A percentile compares a stretch with the other conserved stretches of the same genome.
Evolutionary conservation across 2,888 invertebrate genomes (phyloP).

Genomic region (Hyles lineata): DNA sequence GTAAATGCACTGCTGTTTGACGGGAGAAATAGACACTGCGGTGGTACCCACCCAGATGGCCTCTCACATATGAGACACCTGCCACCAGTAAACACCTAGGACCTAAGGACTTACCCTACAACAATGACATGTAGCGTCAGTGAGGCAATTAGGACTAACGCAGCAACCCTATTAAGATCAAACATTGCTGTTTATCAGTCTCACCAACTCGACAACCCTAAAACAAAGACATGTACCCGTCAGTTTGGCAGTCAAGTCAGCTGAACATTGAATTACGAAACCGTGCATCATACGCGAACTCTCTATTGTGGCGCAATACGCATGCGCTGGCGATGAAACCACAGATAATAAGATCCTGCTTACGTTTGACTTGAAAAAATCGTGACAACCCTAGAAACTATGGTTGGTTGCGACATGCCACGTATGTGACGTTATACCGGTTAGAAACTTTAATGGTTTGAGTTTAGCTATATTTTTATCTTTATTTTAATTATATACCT

Average conservation of each 20-base stretch:
- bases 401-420: background rate
- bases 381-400: background rate
- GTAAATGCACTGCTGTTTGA: too few relatives aligned
- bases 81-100: too few relatives aligned
- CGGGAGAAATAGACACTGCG: too few relatives aligned
- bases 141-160: too few relatives aligned
- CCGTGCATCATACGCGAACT: slow-evolving; percentile 6
- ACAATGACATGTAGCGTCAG: too few relatives aligned
- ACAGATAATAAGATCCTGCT: background rate
- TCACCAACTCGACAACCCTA: background rate
- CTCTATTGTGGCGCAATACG: slow-evolving; percentile 10
- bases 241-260: slow-evolving; percentile 14
- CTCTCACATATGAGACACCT: too few relatives aligned
- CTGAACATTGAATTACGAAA: background rate
- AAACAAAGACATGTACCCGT: background rate
- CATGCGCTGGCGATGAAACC: background rate
- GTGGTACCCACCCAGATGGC: too few relatives aligned
- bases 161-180: background rate
- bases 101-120: too few relatives aligned
- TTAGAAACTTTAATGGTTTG: too few relatives aligned
- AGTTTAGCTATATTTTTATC: too few relatives aligned
- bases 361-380: background rate
- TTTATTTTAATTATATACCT: too few relatives aligned
- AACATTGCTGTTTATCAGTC: background rate
- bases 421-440: too few relatives aligned